phyloP scores from a whole-genome alignment of 1,140 invertebrate genomes.

The Diuraphis noxia region DNA sequence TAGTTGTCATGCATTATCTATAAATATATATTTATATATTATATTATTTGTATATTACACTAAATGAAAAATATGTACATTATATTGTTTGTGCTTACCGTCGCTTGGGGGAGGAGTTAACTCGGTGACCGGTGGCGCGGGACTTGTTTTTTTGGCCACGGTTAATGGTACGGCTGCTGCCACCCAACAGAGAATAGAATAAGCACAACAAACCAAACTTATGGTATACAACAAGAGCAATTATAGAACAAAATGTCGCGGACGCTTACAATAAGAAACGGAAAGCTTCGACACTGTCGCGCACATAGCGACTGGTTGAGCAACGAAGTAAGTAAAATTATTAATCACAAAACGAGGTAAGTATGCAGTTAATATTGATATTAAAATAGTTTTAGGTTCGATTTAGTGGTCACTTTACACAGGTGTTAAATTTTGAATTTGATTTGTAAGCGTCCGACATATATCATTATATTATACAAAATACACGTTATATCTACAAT shows the following conservation, averaged over 20 bases:
- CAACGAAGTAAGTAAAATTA: not conserved
- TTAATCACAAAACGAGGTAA: not conserved
- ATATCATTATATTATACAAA: conserved; percentile 11
- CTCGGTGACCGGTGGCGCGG: conserved; percentile 53
- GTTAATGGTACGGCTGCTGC: conserved; percentile 53
- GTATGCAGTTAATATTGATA: not conserved
- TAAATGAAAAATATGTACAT: conserved; percentile 34
- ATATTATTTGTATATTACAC: not conserved
- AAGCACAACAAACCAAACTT: conserved; percentile 53
- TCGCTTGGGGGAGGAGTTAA: conserved; percentile 55
- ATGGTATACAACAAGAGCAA: conserved; percentile 47
- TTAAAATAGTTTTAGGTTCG: not conserved
- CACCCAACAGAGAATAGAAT: conserved; percentile 54
- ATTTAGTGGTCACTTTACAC: conserved; percentile 1
- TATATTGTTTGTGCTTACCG: conserved; percentile 56
- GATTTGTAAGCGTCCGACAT: conserved; percentile 33
- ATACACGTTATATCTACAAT: conserved; percentile 39
- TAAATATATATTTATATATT: not conserved
- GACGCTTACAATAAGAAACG: conserved; percentile 40
- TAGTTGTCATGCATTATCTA: conserved; percentile 38
- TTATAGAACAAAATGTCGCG: conserved; percentile 37
- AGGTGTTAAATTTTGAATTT: not conserved
- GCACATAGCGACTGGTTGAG: not conserved
- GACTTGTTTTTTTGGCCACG: conserved; percentile 53
- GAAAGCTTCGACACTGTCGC: not conserved